Conservation (phyloP, 2,113 vertebrate genomes). For the Lucifuga dentata region DNA sequence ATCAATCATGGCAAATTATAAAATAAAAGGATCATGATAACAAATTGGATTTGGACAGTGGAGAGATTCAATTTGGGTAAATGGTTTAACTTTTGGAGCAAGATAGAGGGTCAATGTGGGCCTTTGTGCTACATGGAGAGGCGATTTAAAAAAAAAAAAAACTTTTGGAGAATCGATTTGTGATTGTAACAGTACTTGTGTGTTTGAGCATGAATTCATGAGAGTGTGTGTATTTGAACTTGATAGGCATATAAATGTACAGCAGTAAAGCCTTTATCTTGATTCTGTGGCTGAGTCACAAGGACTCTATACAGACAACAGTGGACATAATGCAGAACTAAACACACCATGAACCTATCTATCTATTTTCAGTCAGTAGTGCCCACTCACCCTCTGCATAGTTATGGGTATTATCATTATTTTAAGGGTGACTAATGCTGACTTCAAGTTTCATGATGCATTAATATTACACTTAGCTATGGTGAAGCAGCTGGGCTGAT, state of each 20-base stretch:
- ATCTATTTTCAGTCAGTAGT: constrained; percentile 44
- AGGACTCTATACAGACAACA: constrained; percentile 62
- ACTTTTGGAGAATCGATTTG: constrained; percentile 7
- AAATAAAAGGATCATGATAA: constrained; percentile 32
- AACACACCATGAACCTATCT: constrained; percentile 49
- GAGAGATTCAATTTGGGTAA: constrained; percentile 48
- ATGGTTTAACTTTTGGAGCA: constrained; percentile 20
- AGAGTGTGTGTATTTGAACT: too few relatives aligned
- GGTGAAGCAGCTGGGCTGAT: not conserved
- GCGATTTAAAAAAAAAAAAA: constrained; percentile 1
- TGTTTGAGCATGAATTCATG: constrained; percentile 7
- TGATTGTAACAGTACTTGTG: constrained; percentile 8
- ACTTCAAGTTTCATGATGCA: constrained; percentile 21
- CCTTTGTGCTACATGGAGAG: constrained; percentile 37
- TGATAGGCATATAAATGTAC: not conserved
- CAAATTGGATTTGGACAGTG: constrained; percentile 54
- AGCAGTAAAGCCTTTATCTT: constrained; percentile 32
- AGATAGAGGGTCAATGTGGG: constrained; percentile 49
- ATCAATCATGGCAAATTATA: constrained; percentile 18
- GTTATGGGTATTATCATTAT: constrained; percentile 1
- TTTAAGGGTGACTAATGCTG: constrained; percentile 1
- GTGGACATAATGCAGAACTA: constrained; percentile 49
- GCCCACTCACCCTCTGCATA: constrained; percentile 17
- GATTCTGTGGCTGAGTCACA: constrained; percentile 69
- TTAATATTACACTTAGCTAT: constrained; percentile 18